A percentile compares a stretch with the other conserved stretches of the same genome.
phyloP scores from a whole-genome alignment of 53 echinoderm and acorn worm genomes.

The Arbacia lixula region DNA sequence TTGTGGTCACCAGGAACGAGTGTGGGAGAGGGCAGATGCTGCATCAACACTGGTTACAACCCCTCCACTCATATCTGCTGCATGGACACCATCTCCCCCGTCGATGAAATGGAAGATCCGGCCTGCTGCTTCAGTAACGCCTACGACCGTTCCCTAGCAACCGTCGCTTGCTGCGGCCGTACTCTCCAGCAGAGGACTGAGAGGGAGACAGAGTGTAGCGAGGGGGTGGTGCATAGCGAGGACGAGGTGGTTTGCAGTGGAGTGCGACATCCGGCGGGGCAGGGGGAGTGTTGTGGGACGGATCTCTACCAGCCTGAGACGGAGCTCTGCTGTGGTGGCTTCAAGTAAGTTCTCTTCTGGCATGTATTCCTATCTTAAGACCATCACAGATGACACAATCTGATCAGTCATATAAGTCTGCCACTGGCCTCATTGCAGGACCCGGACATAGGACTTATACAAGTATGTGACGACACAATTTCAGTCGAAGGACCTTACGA shows the following conservation, averaged over 20 bases:
- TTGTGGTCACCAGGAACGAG: constrained; percentile 40
- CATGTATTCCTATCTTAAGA: too few relatives aligned
- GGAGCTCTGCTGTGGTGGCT: constrained; percentile 64
- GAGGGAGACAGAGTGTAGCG: constrained; percentile 60
- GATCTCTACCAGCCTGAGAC: constrained; percentile 57
- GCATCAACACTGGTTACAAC: constrained; percentile 62
- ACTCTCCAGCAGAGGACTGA: constrained; percentile 35
- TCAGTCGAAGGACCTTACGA: too few relatives aligned
- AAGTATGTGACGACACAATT: too few relatives aligned
- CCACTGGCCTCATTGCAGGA: too few relatives aligned
- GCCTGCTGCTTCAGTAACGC: constrained; percentile 30
- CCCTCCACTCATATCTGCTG: constrained; percentile 78
- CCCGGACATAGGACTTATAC: too few relatives aligned
- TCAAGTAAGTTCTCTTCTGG: constrained; percentile 68
- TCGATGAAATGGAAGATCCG: constrained; percentile 2
- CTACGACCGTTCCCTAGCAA: background rate
- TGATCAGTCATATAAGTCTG: too few relatives aligned
- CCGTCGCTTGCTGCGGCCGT: constrained; percentile 44
- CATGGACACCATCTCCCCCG: background rate
- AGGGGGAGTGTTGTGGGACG: constrained; percentile 59
- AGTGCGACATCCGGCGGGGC: constrained; percentile 33
- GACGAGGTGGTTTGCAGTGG: constrained; percentile 68
- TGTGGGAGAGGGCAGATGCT: constrained; percentile 71
- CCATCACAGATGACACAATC: too few relatives aligned
- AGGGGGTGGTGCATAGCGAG: constrained; percentile 58